phyloP scores from a whole-genome alignment of 2,888 invertebrate genomes.

The Lumbricus terrestris region DNA sequence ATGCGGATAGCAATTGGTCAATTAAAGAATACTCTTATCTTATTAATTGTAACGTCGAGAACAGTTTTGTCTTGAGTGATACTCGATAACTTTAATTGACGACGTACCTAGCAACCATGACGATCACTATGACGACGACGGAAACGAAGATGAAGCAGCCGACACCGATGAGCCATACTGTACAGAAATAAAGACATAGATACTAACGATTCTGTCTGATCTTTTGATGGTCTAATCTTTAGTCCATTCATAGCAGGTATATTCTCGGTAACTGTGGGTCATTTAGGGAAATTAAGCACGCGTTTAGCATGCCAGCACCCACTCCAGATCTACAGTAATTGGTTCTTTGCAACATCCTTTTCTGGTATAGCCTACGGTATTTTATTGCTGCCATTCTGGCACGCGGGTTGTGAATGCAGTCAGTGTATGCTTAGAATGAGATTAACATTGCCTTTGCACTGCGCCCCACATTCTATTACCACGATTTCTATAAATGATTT shows the following conservation, averaged over 20 bases:
- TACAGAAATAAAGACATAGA: neutral
- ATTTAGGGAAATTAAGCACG: too few species aligned
- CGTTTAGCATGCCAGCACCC: neutral
- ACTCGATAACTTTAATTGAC: neutral
- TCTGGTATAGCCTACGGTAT: too few species aligned
- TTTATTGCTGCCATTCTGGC: neutral
- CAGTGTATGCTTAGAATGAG: neutral
- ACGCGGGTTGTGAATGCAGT: neutral
- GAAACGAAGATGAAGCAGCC: neutral
- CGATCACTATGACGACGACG: neutral
- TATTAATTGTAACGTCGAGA: too few species aligned
- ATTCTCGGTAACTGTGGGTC: neutral
- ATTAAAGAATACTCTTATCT: too few species aligned
- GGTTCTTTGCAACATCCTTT: neutral
- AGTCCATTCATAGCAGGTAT: neutral
- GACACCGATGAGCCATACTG: neutral
- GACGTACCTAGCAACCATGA: neutral
- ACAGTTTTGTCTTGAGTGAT: neutral
- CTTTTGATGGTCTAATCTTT: neutral
- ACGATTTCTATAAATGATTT: too few species aligned
- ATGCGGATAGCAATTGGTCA: neutral
- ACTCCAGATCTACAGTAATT: neutral
- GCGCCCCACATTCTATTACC: neutral
- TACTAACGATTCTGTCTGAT: neutral
- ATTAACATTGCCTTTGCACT: neutral